phyloP scores from a whole-genome alignment of 2,888 invertebrate species.

The Parnassius glacialis region DNA sequence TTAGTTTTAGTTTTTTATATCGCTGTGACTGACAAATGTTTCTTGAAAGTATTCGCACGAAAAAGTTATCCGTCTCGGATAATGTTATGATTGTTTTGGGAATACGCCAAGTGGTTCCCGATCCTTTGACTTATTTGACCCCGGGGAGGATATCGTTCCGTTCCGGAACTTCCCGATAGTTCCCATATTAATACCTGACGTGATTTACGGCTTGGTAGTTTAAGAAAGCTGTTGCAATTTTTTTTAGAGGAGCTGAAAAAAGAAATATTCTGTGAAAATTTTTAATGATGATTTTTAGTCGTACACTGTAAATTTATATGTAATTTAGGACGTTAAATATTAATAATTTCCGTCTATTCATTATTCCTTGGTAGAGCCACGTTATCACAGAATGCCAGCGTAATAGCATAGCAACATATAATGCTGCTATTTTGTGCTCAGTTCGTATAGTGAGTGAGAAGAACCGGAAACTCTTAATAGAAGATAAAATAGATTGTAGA shows the following conservation, averaged over 20 bases:
- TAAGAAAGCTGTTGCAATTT: slow-evolving; percentile 23
- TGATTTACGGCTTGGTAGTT: slow-evolving; percentile 43
- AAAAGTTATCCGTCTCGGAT: slow-evolving; percentile 38
- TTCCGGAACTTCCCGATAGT: slow-evolving; percentile 40
- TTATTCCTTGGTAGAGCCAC: too few relatives aligned
- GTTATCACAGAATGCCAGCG: too few relatives aligned
- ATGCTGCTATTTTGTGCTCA: too few relatives aligned
- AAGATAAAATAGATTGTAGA: too few relatives aligned
- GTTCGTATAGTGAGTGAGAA: too few relatives aligned
- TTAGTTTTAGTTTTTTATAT: too few relatives aligned
- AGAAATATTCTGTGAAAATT: background rate
- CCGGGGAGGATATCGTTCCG: slow-evolving; percentile 48
- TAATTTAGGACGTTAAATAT: too few relatives aligned
- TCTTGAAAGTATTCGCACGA: slow-evolving; percentile 22
- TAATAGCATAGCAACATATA: too few relatives aligned
- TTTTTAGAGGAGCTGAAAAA: slow-evolving; percentile 4
- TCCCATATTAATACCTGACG: slow-evolving; percentile 48
- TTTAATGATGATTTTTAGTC: background rate
- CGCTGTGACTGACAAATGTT: slow-evolving; percentile 3
- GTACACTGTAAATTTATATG: too few relatives aligned
- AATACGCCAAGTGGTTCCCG: slow-evolving; percentile 62
- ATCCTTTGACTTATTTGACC: slow-evolving; percentile 67
- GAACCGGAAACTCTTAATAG: too few relatives aligned
- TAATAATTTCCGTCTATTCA: too few relatives aligned
- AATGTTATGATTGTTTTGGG: slow-evolving; percentile 72